Percentiles rank a stretch among this genome's conserved stretches.
These are phyloP conservation scores for Elgaria multicarinata DNA, from an alignment of 2,113 vertebrate genomes.

Conservation along the genomic window DNA sequence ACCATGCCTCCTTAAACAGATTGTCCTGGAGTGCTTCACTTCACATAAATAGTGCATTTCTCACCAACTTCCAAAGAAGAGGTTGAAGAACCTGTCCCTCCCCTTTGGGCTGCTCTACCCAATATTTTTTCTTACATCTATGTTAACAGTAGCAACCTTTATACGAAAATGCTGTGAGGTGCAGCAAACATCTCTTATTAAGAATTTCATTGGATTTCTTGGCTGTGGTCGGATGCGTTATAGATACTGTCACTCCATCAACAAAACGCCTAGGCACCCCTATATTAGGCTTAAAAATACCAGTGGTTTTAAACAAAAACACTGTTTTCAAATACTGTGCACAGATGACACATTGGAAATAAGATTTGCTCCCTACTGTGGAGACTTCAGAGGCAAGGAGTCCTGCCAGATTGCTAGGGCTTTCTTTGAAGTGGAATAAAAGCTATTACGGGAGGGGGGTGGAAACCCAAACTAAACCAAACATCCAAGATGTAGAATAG, in stretches of 20 bases:
- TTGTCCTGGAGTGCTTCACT: background rate
- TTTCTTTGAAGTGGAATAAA: constrained; percentile 5
- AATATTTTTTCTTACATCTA: background rate
- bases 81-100: too few relatives aligned
- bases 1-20: background rate
- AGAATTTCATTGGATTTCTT: background rate
- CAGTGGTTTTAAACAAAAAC: background rate
- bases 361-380: background rate
- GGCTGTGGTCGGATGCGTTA: accelerated
- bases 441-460: background rate
- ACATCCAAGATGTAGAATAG: background rate
- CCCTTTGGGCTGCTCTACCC: background rate
- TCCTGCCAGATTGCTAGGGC: constrained; percentile 4
- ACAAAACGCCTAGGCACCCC: background rate
- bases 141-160: background rate
- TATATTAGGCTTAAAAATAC: background rate
- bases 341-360: background rate
- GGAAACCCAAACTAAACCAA: too few relatives aligned
- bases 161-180: constrained; percentile 26
- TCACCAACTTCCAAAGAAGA: background rate
- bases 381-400: constrained; percentile 25
- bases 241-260: constrained; percentile 3
- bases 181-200: constrained; percentile 27
- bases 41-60: background rate
- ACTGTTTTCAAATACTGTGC: background rate